Percentiles rank a stretch among this genome's conserved stretches.
These are phyloP conservation scores for Phymanthus crucifer DNA, from an alignment of 92 coral and sea anemone genomes.

Conservation along the genomic window DNA sequence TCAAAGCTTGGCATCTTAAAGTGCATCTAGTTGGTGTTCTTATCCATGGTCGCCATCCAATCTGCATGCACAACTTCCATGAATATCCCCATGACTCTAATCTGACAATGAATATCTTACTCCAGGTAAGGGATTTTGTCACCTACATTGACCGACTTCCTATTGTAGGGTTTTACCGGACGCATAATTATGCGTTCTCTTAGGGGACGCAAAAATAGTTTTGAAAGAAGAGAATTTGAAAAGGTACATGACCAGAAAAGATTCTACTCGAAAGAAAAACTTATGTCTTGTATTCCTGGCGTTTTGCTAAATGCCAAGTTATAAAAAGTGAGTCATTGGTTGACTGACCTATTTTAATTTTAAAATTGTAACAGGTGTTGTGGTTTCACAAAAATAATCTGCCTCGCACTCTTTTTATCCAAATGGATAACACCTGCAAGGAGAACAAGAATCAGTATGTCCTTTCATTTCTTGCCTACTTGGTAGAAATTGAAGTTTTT, in stretches of 20 bases:
- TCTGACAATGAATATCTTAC: constrained; percentile 30
- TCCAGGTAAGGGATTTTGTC: constrained; percentile 41
- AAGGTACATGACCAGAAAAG: neutral
- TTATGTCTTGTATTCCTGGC: no score
- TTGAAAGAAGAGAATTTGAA: no score
- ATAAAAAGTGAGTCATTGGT: neutral
- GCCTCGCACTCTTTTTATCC: constrained; percentile 27
- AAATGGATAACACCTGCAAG: constrained; percentile 56
- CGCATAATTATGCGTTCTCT: no score
- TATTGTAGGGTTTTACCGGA: neutral
- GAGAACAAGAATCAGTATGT: constrained; percentile 68
- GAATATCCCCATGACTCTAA: constrained; percentile 54
- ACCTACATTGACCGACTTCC: neutral
- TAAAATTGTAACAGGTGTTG: constrained; percentile 44
- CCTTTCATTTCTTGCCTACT: constrained; percentile 39
- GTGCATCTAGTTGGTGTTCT: constrained; percentile 44
- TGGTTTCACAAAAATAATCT: constrained; percentile 55
- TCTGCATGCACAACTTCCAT: constrained; percentile 35
- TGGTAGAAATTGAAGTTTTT: constrained; percentile 48
- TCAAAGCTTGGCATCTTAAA: constrained; percentile 33
- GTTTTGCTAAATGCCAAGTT: neutral
- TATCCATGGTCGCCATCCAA: constrained; percentile 53
- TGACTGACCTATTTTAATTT: no score
- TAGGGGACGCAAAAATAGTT: no score
- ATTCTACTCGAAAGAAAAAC: no score